Evolutionary conservation across 37 sponge, comb jelly and placozoan species (phyloP).

Genomic region (Hexactinellida sp.): DNA sequence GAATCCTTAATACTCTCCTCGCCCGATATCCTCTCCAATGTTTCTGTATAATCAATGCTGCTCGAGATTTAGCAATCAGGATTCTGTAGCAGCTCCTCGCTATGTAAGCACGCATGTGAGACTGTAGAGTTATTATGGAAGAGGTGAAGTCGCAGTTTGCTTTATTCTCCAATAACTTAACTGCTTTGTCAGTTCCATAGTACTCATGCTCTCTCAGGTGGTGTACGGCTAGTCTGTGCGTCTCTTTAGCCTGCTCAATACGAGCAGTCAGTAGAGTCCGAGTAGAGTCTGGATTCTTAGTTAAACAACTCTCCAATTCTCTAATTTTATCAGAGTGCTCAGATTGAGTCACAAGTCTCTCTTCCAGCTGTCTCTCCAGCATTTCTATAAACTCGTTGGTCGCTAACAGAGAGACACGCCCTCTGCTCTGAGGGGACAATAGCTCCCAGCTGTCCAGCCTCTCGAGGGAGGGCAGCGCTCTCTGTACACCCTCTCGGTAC

Average conservation of each 20-base stretch:
- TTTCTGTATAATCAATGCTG: background rate
- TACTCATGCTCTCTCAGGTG: background rate
- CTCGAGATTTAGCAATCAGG: background rate
- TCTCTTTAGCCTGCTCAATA: background rate
- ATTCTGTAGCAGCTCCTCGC: background rate
- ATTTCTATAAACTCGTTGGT: background rate
- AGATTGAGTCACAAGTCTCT: background rate
- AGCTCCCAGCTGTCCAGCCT: conserved; percentile 30
- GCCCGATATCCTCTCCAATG: background rate
- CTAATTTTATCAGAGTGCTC: background rate
- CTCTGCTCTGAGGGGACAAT: background rate
- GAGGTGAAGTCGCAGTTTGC: background rate
- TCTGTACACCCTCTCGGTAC: conserved; percentile 29
- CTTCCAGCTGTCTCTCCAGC: background rate
- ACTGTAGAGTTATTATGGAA: background rate
- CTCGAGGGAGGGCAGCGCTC: conserved; percentile 30
- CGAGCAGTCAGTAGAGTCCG: background rate
- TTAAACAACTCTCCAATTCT: background rate
- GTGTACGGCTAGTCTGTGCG: background rate
- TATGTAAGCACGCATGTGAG: background rate
- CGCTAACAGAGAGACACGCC: background rate
- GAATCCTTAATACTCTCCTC: background rate
- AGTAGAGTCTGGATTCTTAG: background rate
- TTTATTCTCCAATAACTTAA: background rate
- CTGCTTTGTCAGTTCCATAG: background rate